Conservation (phyloP, 2,888 invertebrate species). For the Erynnis tages region DNA sequence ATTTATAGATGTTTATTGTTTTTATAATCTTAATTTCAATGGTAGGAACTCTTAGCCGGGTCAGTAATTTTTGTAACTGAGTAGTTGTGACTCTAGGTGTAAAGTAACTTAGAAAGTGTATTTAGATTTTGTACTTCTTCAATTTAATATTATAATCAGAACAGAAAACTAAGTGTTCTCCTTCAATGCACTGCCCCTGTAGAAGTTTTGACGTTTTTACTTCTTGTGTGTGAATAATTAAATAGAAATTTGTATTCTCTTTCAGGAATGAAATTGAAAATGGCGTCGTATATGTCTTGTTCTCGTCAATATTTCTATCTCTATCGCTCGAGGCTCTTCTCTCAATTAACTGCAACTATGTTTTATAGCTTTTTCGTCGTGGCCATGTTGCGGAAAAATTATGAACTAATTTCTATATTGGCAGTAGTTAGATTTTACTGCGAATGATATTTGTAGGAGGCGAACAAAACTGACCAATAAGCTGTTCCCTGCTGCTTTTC, state of each 20-base stretch:
- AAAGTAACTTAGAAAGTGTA: conserved; percentile 23
- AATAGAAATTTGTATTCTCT: neutral
- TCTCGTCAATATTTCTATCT: too few species aligned
- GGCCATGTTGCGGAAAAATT: too few species aligned
- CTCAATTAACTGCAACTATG: too few species aligned
- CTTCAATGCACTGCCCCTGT: conserved; percentile 46
- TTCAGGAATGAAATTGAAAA: conserved; percentile 7
- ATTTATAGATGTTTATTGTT: too few species aligned
- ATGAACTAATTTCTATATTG: too few species aligned
- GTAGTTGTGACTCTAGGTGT: conserved; percentile 18
- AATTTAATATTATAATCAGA: conserved; percentile 17
- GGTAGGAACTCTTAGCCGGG: neutral
- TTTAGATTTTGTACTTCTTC: conserved; percentile 44
- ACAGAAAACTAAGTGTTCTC: conserved; percentile 44
- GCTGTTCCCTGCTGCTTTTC: too few species aligned
- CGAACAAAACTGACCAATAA: too few species aligned
- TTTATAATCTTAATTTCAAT: neutral
- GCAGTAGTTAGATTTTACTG: too few species aligned
- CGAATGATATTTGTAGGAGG: too few species aligned
- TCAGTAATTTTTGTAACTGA: conserved; percentile 11
- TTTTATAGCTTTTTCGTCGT: too few species aligned
- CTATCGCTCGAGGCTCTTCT: too few species aligned
- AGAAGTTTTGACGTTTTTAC: conserved; percentile 20
- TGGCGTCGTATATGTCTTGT: neutral
- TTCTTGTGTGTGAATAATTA: conserved; percentile 2